A percentile compares a stretch with the other conserved stretches of the same genome.
These are phyloP conservation scores for Aramus guarauna DNA, from an alignment of 2,113 vertebrate genomes.

Conservation along the genomic window DNA sequence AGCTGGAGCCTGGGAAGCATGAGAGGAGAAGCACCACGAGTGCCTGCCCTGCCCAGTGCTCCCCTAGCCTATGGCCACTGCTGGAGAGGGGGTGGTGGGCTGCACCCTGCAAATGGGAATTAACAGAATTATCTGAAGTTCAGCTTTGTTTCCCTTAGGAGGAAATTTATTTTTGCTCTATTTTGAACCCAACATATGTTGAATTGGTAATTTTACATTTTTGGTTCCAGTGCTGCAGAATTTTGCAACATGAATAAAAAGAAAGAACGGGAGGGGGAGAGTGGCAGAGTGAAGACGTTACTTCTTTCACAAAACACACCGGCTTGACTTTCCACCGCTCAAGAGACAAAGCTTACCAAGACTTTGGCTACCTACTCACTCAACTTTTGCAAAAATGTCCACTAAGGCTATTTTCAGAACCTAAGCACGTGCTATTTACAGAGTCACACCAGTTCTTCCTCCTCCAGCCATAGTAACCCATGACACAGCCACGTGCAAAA, in stretches of 20 bases:
- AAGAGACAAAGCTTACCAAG: not conserved
- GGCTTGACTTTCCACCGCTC: not conserved
- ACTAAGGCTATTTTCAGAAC: not conserved
- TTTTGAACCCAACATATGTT: not conserved
- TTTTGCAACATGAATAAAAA: not conserved
- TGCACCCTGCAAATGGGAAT: not conserved
- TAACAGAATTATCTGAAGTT: not conserved
- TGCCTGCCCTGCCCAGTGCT: not conserved
- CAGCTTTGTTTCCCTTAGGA: not conserved
- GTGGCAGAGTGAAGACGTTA: not conserved
- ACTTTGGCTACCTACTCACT: not conserved
- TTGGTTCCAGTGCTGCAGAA: not conserved
- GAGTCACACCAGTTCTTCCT: not conserved
- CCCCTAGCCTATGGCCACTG: not conserved
- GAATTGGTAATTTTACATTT: not conserved
- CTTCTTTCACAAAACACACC: not conserved
- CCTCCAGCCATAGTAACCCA: not conserved
- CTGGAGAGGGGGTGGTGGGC: not conserved
- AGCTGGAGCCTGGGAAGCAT: not conserved
- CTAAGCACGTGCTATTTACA: rapidly evolving
- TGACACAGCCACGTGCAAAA: rapidly evolving
- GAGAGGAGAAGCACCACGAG: not conserved
- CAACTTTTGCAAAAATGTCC: not conserved
- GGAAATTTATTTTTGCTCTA: not conserved
- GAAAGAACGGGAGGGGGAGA: rapidly evolving